phyloP scores from a whole-genome alignment of 2,888 invertebrate species.

The Schizotus pectinicornis region DNA sequence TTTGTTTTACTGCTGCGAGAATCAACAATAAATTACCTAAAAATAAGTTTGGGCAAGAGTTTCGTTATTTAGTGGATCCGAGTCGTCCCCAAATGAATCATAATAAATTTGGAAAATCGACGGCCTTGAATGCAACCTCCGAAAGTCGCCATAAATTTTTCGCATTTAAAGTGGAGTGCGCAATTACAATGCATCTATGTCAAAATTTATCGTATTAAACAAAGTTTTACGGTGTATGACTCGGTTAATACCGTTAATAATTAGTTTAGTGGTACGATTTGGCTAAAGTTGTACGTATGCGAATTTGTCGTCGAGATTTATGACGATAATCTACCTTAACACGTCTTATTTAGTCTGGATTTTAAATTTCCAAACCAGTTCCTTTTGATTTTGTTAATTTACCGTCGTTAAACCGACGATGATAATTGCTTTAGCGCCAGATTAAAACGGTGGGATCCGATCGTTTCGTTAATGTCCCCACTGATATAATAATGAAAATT shows the following conservation, averaged over 20 bases:
- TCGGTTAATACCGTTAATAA: conserved; percentile 5
- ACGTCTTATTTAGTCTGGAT: not conserved
- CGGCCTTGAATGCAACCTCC: conserved; percentile 7
- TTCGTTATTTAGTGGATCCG: not conserved
- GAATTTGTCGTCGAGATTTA: not conserved
- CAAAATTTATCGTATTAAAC: conserved; percentile 7
- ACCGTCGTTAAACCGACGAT: not conserved
- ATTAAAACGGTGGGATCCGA: not conserved
- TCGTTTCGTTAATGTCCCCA: not conserved
- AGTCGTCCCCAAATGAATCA: conserved; percentile 16
- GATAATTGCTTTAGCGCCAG: no score
- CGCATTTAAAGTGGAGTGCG: conserved; percentile 5
- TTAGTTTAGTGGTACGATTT: not conserved
- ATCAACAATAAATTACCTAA: conserved; percentile 18
- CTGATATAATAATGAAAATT: conserved; percentile 20
- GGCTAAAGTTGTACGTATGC: conserved; percentile 1
- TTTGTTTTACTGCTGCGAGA: conserved; percentile 1
- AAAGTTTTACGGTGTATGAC: conserved; percentile 6
- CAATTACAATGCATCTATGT: conserved; percentile 10
- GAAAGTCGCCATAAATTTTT: conserved; percentile 12
- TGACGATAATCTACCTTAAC: not conserved
- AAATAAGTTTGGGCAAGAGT: conserved; percentile 5
- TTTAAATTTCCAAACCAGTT: not conserved
- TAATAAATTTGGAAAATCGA: conserved; percentile 9
- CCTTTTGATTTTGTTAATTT: not conserved